Evolutionary conservation across 2,113 vertebrate genomes (phyloP).

Genomic region (Lampris incognitus): DNA sequence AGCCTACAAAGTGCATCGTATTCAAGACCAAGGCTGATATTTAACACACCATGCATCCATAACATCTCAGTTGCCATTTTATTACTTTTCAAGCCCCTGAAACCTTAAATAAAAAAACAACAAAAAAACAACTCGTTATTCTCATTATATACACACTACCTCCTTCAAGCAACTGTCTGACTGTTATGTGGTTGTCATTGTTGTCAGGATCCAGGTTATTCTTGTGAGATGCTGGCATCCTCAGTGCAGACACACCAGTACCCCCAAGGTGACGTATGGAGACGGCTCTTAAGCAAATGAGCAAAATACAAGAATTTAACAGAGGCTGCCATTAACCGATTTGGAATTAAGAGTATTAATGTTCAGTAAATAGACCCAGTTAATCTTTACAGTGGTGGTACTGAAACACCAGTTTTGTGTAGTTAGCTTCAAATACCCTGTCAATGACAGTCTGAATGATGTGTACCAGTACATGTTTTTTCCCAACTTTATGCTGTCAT

Average conservation of each 20-base stretch:
- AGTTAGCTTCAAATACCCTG: background rate
- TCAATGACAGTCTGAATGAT: background rate
- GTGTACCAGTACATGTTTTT: no score
- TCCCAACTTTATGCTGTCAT: no score
- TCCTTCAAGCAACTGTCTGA: background rate
- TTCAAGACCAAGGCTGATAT: no score
- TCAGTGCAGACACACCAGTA: conserved; percentile 83
- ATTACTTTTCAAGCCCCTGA: no score
- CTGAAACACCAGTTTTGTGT: no score
- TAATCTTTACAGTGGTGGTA: background rate
- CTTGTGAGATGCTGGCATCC: conserved; percentile 87
- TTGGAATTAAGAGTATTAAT: no score
- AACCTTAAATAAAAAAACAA: no score
- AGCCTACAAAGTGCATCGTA: no score
- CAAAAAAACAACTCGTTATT: no score
- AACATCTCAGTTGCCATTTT: no score
- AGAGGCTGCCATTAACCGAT: background rate
- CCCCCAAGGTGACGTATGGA: conserved; percentile 86
- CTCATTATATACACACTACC: background rate
- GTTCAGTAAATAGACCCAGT: background rate
- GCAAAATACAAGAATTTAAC: background rate
- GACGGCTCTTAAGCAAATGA: conserved; percentile 52
- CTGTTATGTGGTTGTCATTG: background rate
- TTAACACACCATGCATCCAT: no score
- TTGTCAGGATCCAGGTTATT: conserved; percentile 86